Conservation (phyloP, 1,140 invertebrate genomes). For the Trialeurodes vaporariorum region DNA sequence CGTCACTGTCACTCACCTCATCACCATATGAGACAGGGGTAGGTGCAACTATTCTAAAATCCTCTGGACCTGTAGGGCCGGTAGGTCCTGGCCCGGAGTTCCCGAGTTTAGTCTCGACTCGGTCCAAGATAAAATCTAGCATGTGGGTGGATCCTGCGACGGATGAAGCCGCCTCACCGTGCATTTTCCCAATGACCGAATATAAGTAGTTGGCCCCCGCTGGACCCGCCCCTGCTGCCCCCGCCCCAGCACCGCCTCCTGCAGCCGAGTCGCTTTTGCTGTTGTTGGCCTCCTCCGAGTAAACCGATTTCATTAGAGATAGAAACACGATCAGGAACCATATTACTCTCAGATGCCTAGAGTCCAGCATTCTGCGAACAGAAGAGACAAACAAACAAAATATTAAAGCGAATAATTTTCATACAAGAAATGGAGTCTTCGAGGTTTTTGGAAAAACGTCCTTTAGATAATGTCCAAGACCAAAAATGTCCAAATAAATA, state of each 20-base stretch:
- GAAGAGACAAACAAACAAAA: too few relatives aligned
- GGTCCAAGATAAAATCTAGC: neutral
- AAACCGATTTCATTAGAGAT: neutral
- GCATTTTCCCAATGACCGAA: neutral
- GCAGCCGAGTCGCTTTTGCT: neutral
- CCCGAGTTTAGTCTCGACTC: neutral
- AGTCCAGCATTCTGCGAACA: neutral
- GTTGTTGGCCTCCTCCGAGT: neutral
- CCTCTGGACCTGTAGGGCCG: neutral
- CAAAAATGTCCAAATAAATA: too few relatives aligned
- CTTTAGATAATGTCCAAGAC: too few relatives aligned
- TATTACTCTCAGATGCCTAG: neutral
- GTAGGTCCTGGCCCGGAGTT: neutral
- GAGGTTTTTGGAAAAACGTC: too few relatives aligned
- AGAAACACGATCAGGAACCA: neutral
- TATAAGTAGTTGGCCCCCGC: neutral
- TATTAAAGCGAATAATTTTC: too few relatives aligned
- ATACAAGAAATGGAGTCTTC: too few relatives aligned
- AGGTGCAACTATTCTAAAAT: neutral
- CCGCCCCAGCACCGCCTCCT: too few relatives aligned
- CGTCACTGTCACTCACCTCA: conserved; percentile 1
- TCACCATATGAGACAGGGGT: neutral
- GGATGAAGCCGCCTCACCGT: neutral
- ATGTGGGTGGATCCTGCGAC: too few relatives aligned
- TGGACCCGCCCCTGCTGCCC: too few relatives aligned